Evolutionary conservation across 2,797 vertebrate species (phyloP), one percentile per base, ranked within the genome.

Genomic region (Poeciliopsis paucimaculata): DNA sequence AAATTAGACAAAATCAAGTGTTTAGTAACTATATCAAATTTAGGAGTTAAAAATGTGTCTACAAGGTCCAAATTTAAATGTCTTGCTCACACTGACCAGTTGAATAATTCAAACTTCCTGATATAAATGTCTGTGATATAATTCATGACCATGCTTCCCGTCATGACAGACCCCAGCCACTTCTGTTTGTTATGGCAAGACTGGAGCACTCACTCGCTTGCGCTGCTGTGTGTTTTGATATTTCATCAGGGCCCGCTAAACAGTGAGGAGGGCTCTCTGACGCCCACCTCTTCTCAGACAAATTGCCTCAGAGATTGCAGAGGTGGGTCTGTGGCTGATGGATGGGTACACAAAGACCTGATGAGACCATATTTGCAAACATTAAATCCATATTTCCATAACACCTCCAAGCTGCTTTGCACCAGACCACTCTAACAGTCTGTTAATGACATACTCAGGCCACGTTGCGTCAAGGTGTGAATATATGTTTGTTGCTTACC

Each of bases 261-360:
- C 93, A 91, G 89, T 86, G 90, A 95, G 94, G 94, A 95, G 94
- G 93, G 90, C 91, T 90, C 90, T 89, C 86, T 74, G 89, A 90
- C 93, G 92, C 94, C 95, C 94, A 93, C 93, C 93, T 94, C 91
- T 86, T 88, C 92, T 91, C 89, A 95, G 94, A 96, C 91, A 94
- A 95, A 96, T 95, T 93, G 93, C 93, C 92, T 95, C 86, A 73
- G 78, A 90, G 91, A 95, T 94, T 94, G 92, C 93, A 92, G 92
- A 94, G 95, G 94, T 93, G 94, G 93, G 91, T 92, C 91, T 90
- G 89, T 85, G 88, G 88, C 92, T 94, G 94, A 94, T 94, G 91
- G 92, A 95, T 95, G 92, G 89, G 80, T 88, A 89, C 88, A 91
- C 91, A 91, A 93, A 91, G 87, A 91, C 93, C 91, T 93, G 92